Evolutionary conservation across 2,113 vertebrate species (phyloP).

Genomic region (Ceyx melanurus): DNA sequence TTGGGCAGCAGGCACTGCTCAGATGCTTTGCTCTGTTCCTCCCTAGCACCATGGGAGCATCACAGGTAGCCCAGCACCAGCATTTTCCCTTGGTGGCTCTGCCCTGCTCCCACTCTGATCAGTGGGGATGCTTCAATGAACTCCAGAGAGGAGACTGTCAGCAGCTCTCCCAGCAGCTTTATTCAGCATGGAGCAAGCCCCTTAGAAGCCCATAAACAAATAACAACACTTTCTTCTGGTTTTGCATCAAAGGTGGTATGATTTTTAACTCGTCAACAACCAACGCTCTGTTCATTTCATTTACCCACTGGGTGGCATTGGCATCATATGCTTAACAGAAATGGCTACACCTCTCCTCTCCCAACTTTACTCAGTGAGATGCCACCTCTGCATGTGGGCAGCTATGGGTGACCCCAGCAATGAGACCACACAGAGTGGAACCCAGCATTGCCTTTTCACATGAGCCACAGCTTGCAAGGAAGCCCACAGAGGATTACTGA

Average conservation of each 20-base stretch:
- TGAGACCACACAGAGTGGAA: neutral
- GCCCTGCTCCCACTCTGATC: neutral
- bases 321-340: accelerated
- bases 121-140: neutral
- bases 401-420: neutral
- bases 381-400: neutral
- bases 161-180: neutral
- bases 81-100: neutral
- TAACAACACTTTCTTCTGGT: accelerated
- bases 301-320: neutral
- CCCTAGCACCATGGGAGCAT: neutral
- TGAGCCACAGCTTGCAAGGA: neutral
- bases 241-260: neutral
- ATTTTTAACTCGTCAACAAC: neutral
- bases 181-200: neutral
- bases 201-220: neutral
- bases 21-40: accelerated
- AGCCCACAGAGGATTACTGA: neutral
- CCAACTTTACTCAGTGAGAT: accelerated
- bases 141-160: neutral
- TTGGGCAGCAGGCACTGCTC: neutral
- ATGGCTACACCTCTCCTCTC: neutral
- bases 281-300: accelerated
- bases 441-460: neutral
- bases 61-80: neutral